Evolutionary conservation across 2,888 invertebrate genomes (phyloP), one percentile per base, ranked within the genome.

Genomic region (Leptinotarsa tumamoca): DNA sequence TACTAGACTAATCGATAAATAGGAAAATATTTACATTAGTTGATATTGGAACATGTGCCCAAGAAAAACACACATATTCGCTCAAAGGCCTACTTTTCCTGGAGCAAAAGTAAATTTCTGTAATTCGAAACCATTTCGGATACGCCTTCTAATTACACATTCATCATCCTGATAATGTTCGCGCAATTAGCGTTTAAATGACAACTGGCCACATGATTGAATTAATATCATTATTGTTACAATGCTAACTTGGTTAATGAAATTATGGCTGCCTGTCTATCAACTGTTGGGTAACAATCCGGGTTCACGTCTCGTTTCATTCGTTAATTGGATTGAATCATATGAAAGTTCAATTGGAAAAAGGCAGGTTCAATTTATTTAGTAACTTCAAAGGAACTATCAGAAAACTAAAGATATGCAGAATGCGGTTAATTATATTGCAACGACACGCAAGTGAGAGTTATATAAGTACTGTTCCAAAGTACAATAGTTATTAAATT

Each of bases 211-310:
- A 69, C 56, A 69, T 69, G 43, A 56, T 33, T n/a, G 27, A 69
- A 27, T 69, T 33, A 56, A 69, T 69, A 52, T 27, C 69, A 69
- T 61, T 23, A 27, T 23, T 61, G 61, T 61, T 61, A 61, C 61
- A 61, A 33, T 56, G 56, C 54, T 54, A 33, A 69, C 43, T 56
- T 49, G 51, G 13, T 15, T 43, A 52, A 69, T 69, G 56, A 56
- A 69, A 69, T 69, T 54, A 56, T 23, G 23, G 23, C 27, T 17
- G 21, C 15, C 21, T 43, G 56, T 56, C 56, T 13, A 69, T 56
- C 56, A 69, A 69, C n/a, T 69, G 69, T 69, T 69, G 69, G 33
- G 15, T 52, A 69, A 69, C 69, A 69, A 69, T 69, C 54, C 18
- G 15, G 69, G 33, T 33, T 69, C 18, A 56, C 23, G 51, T 51